phyloP scores from a whole-genome alignment of 1,140 invertebrate genomes.

The Phenacoccus solenopsis region DNA sequence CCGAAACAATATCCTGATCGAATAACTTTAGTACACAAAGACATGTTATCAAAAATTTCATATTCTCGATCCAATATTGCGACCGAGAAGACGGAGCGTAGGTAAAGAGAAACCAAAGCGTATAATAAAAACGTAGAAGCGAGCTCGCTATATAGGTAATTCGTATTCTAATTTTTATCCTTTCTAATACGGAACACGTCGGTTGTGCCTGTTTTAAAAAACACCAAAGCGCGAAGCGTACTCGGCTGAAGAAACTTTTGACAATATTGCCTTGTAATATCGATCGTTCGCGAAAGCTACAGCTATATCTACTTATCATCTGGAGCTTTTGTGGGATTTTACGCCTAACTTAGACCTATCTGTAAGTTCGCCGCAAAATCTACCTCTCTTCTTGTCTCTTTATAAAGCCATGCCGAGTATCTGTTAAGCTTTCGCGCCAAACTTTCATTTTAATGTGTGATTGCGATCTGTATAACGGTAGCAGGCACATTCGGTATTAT shows the following conservation, averaged over 20 bases:
- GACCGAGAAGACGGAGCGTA: too few relatives aligned
- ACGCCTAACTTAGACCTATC: neutral
- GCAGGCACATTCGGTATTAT: neutral
- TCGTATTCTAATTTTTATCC: neutral
- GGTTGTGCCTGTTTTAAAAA: neutral
- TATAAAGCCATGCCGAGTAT: neutral
- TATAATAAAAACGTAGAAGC: too few relatives aligned
- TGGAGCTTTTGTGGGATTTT: neutral
- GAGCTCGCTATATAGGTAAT: too few relatives aligned
- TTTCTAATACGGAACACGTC: neutral
- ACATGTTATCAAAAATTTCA: too few relatives aligned
- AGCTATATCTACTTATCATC: neutral
- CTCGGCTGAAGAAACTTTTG: neutral
- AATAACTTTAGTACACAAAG: too few relatives aligned
- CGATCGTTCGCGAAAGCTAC: neutral
- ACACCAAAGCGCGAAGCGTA: neutral
- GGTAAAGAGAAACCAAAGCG: too few relatives aligned
- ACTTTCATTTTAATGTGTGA: constrained; percentile 3
- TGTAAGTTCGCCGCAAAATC: neutral
- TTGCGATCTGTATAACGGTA: neutral
- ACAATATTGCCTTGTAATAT: neutral
- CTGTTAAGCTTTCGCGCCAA: neutral
- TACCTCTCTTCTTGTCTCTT: neutral
- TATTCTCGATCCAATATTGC: too few relatives aligned
- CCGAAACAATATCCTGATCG: too few relatives aligned